Base-by-base conservation (phyloP, 2,888 invertebrate species). In the Phragmatobia fuliginosa region DNA sequence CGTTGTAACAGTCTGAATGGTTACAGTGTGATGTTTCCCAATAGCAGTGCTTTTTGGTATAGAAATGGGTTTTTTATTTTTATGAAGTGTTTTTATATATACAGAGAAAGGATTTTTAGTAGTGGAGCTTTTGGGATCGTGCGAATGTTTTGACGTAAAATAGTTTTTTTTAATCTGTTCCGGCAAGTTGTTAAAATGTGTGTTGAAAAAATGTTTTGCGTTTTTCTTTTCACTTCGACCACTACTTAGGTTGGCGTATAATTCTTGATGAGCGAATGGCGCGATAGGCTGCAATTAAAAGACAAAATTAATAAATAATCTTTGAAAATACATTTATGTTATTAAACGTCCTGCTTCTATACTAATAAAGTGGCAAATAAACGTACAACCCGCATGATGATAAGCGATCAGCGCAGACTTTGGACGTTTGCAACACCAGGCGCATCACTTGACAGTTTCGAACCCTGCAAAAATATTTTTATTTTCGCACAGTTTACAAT, bases 351-450 rank as follows among this genome's bases (percentile, higher is more conserved):
- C 11, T 63, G 41, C 31, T 45, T 49, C n/a, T 31, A 49, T 33
- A 63, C 49, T 25, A 63, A n/a, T 63, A 63, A 49, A n/a, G n/a
- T 63, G 32, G 62, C 25, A 63, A 63, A 49, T 49, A 63, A 63
- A 63, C 49, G 49, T 63, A 63, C 63, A 45, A 49, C 63, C 66
- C 66, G 56, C 58, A 25, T 66, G 66, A 58, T 58, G 58, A 56
- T 66, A 66, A 58, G 58, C 58, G 59, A n/a, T 66, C 66, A 66
- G 25, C 28, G 33, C 8, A 36, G 58, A 32, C 56, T 38, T 59
- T 58, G 58, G 66, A 58, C 58, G 38, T 38, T 66, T 36, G 66
- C 36, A 28, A 66, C 66, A 66, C 58, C 38, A 21, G 58, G 28
- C 14, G 28, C n/a, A n/a, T n/a, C 31, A 38, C 58, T 59, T 14